Evolutionary conservation across 2,113 vertebrate genomes (phyloP), one percentile per base, ranked within the genome.

Genomic region (Pterocles burchelli): DNA sequence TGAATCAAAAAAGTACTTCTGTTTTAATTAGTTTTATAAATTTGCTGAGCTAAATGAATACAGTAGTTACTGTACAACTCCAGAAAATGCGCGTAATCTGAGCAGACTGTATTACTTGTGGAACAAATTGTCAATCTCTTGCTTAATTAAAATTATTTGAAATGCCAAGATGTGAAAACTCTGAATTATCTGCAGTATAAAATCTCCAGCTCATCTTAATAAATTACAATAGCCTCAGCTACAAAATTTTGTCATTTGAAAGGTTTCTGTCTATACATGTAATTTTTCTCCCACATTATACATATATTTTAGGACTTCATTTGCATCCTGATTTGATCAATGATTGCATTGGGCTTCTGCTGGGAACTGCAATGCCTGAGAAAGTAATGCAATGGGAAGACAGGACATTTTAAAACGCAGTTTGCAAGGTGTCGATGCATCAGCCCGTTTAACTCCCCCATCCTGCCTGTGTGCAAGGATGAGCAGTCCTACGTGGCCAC

Each of bases 21-120:
- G 49, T 58, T 96, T 94, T 94, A 96, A 97, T 96, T 95, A 95
- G 90, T 68, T 96, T 93, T 92, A 89, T 84, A 93, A 94, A 95
- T 96, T 93, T 94, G 95, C 95, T 94, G 76, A 94, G 93, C 90
- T 92, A 90, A 91, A 96, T 70, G 93, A 95, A 87, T 90, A 85
- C 41, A 61, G 90, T 46, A 87, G 71, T 41, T 41, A 41, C 41
- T 41, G 41, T 41, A 41, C 41, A 88, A 92, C 77, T 90, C 76
- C 48, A 90, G 93, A 90, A 92, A 94, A 90, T 62, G 73, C 72
- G 86, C 19, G 13, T 78, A 89, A 93, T 87, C 93, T 89, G 76
- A 90, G 90, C 90, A 84, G 91, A 86, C 81, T 54, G 68, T 33
- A 11, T 78, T 78, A 78, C 92, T 93, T 52, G 58, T 79, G 92